These are phyloP conservation scores for Sylvicapra grimmia DNA, from an alignment of 2,113 vertebrate species.

Conservation along the genomic window DNA sequence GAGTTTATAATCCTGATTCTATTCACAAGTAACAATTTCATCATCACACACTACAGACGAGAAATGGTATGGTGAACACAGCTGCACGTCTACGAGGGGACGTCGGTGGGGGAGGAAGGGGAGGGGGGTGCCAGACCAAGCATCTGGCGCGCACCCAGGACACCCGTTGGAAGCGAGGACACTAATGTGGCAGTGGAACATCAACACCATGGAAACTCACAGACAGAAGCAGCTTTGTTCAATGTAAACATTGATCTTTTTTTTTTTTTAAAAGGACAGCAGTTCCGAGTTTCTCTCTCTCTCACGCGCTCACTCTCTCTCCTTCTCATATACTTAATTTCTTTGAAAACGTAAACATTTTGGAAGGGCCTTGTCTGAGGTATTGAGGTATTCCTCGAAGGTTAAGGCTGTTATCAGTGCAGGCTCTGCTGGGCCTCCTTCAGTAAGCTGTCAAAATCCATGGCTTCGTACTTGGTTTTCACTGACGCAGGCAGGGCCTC, in stretches of 20 bases:
- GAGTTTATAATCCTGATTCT: conserved; percentile 87
- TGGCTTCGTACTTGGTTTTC: conserved; percentile 97
- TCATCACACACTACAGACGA: conserved; percentile 84
- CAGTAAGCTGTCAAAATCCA: conserved; percentile 99
- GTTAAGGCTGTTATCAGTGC: conserved; percentile 94
- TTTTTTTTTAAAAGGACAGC: conserved; percentile 80
- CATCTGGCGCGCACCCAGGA: conserved; percentile 80
- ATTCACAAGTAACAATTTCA: conserved; percentile 86
- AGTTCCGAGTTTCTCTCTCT: conserved; percentile 76
- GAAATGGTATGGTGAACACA: conserved; percentile 82
- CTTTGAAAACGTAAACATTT: conserved; percentile 99
- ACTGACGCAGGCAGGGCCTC: conserved; percentile 87
- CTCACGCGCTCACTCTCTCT: conserved; percentile 70
- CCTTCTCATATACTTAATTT: conserved; percentile 82
- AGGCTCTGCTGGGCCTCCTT: conserved; percentile 98
- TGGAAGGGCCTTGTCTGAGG: conserved; percentile 97
- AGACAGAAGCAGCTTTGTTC: conserved; percentile 95
- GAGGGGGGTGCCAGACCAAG: conserved; percentile 58
- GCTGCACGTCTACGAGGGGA: conserved; percentile 80
- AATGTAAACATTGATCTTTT: conserved; percentile 87
- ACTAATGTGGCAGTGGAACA: conserved; percentile 83
- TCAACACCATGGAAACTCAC: conserved; percentile 89
- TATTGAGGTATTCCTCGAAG: conserved; percentile 89
- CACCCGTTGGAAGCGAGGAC: conserved; percentile 81
- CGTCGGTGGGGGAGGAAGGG: conserved; percentile 16